These are phyloP conservation scores for Polydrusus tereticollis DNA, from an alignment of 2,888 invertebrate genomes.

Conservation along the genomic window DNA sequence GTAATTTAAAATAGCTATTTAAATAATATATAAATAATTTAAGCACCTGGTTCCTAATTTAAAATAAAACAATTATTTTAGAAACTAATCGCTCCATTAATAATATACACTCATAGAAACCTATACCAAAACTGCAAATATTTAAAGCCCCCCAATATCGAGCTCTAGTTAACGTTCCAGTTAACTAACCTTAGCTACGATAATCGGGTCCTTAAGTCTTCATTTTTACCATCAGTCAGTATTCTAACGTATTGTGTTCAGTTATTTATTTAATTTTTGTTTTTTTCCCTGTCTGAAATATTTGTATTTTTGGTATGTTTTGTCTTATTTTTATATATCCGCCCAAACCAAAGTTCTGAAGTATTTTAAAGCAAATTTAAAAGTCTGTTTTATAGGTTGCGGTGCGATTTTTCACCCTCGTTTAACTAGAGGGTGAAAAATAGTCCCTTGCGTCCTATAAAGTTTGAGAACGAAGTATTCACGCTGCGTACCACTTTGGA, in stretches of 20 bases:
- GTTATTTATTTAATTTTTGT: constrained; percentile 56
- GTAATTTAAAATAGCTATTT: constrained; percentile 63
- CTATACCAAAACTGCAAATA: constrained; percentile 62
- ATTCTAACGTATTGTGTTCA: constrained; percentile 59
- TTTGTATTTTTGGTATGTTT: constrained; percentile 62
- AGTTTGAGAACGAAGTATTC: constrained; percentile 30
- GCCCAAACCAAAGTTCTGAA: constrained; percentile 61
- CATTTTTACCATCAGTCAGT: constrained; percentile 42
- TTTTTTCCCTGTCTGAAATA: constrained; percentile 51
- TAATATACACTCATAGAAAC: constrained; percentile 47
- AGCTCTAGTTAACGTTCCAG: constrained; percentile 29
- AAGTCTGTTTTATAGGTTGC: constrained; percentile 22
- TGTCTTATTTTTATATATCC: constrained; percentile 47
- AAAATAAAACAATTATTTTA: constrained; percentile 61
- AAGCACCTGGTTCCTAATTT: constrained; percentile 68
- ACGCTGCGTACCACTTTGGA: constrained; percentile 52
- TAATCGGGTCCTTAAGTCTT: constrained; percentile 47
- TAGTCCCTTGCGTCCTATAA: constrained; percentile 30
- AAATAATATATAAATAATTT: constrained; percentile 59
- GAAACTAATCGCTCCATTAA: constrained; percentile 54
- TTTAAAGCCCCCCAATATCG: constrained; percentile 48
- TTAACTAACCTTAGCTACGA: constrained; percentile 31
- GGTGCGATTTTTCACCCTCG: not conserved
- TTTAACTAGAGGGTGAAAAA: not conserved
- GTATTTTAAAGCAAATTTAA: constrained; percentile 54